These are phyloP conservation scores for Phasia obesa DNA, from an alignment of 2,888 invertebrate species.

Conservation along the genomic window DNA sequence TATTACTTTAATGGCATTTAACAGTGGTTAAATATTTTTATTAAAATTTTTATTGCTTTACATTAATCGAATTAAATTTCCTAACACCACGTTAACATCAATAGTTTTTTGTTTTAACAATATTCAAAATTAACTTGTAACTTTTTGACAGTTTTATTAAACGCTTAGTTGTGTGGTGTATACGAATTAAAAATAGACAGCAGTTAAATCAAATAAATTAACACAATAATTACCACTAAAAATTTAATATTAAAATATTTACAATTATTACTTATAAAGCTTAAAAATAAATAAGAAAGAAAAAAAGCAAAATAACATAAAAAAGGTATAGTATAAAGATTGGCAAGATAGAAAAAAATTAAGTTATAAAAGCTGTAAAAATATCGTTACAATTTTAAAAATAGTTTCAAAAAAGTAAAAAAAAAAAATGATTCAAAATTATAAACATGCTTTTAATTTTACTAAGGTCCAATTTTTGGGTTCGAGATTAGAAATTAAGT, in stretches of 20 bases:
- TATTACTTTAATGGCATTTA: conserved; percentile 64
- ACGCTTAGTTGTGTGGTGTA: not conserved
- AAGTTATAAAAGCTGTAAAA: too few relatives aligned
- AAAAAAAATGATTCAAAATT: too few relatives aligned
- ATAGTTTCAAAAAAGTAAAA: too few relatives aligned
- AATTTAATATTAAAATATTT: conserved; percentile 25
- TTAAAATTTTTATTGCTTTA: conserved; percentile 27
- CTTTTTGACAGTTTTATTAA: not conserved
- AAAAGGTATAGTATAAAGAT: not conserved
- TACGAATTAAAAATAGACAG: not conserved
- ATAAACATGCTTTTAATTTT: too few relatives aligned
- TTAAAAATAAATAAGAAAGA: conserved; percentile 43
- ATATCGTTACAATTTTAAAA: too few relatives aligned
- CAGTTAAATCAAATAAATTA: conserved; percentile 25
- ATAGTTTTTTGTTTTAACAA: not conserved
- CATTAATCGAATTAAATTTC: conserved; percentile 24
- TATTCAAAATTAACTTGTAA: not conserved
- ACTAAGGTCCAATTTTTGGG: too few relatives aligned
- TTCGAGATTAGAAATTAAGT: too few relatives aligned
- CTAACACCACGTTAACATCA: conserved; percentile 22
- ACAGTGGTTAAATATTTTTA: conserved; percentile 49
- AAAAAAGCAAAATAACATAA: conserved; percentile 10
- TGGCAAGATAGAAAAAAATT: conserved; percentile 45
- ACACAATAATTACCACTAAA: conserved; percentile 8
- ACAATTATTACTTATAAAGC: conserved; percentile 33